A percentile compares a stretch with the other conserved stretches of the same genome.
phyloP scores from a whole-genome alignment of 2,113 vertebrate species.

The Oostethus manadensis region DNA sequence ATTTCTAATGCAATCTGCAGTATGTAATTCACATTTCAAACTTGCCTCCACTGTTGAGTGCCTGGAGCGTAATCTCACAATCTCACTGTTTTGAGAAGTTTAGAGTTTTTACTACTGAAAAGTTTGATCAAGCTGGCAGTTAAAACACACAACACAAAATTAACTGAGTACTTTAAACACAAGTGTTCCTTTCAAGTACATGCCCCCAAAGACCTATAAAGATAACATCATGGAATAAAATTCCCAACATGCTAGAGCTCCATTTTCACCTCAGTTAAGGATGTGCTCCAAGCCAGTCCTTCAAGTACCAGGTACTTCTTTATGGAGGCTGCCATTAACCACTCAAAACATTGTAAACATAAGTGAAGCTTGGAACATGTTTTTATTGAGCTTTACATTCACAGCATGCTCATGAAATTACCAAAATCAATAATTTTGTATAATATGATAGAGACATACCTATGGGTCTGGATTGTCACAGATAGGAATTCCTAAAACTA shows the following conservation, averaged over 20 bases:
- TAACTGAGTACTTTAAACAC: background rate
- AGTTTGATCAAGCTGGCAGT: background rate
- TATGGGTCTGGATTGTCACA: no score
- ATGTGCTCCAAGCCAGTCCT: background rate
- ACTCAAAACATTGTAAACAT: background rate
- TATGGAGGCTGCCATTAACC: background rate
- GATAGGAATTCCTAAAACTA: no score
- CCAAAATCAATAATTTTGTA: no score
- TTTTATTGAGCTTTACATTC: background rate
- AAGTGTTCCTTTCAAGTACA: background rate
- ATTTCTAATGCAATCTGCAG: conserved; percentile 26
- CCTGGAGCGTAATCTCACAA: conserved; percentile 12
- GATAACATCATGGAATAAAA: background rate
- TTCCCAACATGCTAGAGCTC: no score
- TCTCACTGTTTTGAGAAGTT: conserved; percentile 34
- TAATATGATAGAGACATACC: no score
- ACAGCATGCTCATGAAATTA: no score
- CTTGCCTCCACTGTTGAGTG: conserved; percentile 6
- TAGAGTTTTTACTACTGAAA: conserved; percentile 39
- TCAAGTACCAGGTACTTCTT: background rate
- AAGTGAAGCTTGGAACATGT: background rate
- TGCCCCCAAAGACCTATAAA: background rate
- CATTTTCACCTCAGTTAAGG: background rate
- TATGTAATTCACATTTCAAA: conserved; percentile 20
- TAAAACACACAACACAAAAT: background rate